Percentiles rank a stretch among this genome's conserved stretches.
Conservation (phyloP, 2,797 vertebrate genomes). For the Sebastes ruberrimus region DNA sequence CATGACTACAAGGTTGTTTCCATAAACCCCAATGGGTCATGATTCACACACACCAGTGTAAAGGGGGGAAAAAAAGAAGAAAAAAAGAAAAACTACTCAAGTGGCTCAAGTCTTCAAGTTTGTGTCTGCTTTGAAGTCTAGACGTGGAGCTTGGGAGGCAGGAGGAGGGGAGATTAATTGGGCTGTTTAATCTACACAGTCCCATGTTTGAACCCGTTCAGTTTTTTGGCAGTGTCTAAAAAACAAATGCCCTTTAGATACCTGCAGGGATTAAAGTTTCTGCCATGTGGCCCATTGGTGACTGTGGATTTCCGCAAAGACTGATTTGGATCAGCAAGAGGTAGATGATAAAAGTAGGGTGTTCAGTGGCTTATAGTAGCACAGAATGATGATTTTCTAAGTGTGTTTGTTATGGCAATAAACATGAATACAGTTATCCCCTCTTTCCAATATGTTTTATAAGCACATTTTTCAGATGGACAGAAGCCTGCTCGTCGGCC, state of each 20-base stretch:
- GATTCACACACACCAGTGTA: neutral
- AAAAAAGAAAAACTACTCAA: conserved; percentile 22
- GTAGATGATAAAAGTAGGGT: conserved; percentile 7
- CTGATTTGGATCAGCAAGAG: conserved; percentile 33
- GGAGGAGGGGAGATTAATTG: conserved; percentile 63
- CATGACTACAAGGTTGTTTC: conserved; percentile 43
- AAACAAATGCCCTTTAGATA: conserved; percentile 54
- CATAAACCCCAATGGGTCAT: conserved; percentile 29
- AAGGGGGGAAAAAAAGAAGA: neutral
- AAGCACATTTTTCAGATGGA: neutral
- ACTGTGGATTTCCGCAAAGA: conserved; percentile 35
- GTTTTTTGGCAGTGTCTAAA: conserved; percentile 50
- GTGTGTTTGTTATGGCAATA: neutral
- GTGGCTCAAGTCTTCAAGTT: conserved; percentile 61
- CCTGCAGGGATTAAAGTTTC: conserved; percentile 52
- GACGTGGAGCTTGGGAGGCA: conserved; percentile 36
- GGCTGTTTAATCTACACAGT: conserved; percentile 55
- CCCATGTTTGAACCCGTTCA: conserved; percentile 55
- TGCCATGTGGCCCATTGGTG: conserved; percentile 41
- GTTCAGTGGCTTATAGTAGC: neutral
- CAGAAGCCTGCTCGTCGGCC: neutral
- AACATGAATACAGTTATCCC: neutral
- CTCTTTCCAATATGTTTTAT: neutral
- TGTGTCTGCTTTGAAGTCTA: conserved; percentile 62
- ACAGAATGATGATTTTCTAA: neutral